Evolutionary conservation across 23 tunicate genomes (phyloP), one percentile per base, ranked within the genome.

Genomic region (Botrylloides violaceus): DNA sequence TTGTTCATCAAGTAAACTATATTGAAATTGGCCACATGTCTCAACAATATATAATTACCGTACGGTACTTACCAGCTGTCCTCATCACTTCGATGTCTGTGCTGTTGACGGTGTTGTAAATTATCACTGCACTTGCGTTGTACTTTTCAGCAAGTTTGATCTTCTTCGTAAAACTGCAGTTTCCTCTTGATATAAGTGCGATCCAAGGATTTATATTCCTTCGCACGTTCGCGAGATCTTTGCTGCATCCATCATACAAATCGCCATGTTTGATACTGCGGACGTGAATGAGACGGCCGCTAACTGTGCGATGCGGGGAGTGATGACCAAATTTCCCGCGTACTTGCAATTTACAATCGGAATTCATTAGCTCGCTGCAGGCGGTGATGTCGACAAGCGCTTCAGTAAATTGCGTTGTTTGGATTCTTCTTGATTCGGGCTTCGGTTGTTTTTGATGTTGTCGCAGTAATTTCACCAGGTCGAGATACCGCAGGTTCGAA

Each of bases 71-170:
- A 87, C 95, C 95, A 20, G 60, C 61, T 2, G 95, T 87, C 62
- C 71, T 62, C 86, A 87, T 87, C 36, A 87, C 82, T 71, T 87
- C 70, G 26, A 76, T 61, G 28, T 23, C 30, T 32, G 32, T 38
- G 70, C 76, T 72, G 3, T 38, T 64, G 37, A 38, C 49, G 59
- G 75, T 59, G 36, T 87, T 76, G 82, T 87, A 87, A 57, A 87
- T 71, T 21, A 87, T 71, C 28, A 87, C 86, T 0, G 86, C 95
- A 58, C 95, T 87, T 21, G 95, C 95, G 75, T 80, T 76, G 85
- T 80, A 66, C 29, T 25, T 61, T 37, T 87, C 76, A 7, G 82
- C 95, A 19, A 87, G 73, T 38, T 76, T 71, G 66, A 87, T 80
- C 61, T 87, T 87, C 75, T 57, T 57, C 70, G 80, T 71, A 70